phyloP scores from a whole-genome alignment of 2,888 invertebrate species.

The Oscheius sp. region DNA sequence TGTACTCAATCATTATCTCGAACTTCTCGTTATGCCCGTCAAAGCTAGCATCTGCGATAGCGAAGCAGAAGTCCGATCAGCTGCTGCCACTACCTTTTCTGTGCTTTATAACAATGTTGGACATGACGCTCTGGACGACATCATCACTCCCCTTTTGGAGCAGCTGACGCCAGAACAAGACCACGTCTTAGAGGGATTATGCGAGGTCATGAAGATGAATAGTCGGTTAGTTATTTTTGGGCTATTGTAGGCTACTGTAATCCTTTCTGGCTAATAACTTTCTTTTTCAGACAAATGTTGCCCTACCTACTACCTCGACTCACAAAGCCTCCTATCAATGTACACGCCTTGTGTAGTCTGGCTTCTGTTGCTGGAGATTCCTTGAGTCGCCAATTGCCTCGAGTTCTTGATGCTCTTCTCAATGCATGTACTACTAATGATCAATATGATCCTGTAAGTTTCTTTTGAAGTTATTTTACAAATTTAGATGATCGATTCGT shows the following conservation, averaged over 20 bases:
- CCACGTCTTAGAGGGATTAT: slow-evolving; percentile 90
- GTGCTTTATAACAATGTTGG: slow-evolving; percentile 88
- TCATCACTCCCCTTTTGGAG: slow-evolving; percentile 88
- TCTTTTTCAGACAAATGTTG: slow-evolving; percentile 78
- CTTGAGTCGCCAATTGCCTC: slow-evolving; percentile 86
- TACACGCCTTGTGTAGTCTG: slow-evolving; percentile 85
- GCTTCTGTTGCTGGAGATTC: slow-evolving; percentile 91
- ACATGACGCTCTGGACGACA: slow-evolving; percentile 91
- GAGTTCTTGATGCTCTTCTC: slow-evolving; percentile 89
- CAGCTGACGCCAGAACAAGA: slow-evolving; percentile 82
- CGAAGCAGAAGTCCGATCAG: slow-evolving; percentile 78
- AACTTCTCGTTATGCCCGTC: slow-evolving; percentile 81
- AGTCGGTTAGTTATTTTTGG: slow-evolving; percentile 73
- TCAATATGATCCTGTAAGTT: slow-evolving; percentile 47
- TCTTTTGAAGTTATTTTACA: background rate
- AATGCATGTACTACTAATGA: slow-evolving; percentile 50
- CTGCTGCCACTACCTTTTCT: slow-evolving; percentile 96
- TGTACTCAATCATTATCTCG: slow-evolving; percentile 55
- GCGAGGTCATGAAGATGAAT: slow-evolving; percentile 96
- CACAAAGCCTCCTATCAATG: slow-evolving; percentile 87
- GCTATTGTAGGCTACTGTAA: too few species aligned
- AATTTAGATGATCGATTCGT: slow-evolving; percentile 54
- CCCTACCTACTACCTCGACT: slow-evolving; percentile 91
- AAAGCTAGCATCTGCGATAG: slow-evolving; percentile 86
- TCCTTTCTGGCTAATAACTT: too few species aligned